phyloP scores from a whole-genome alignment of 1,140 invertebrate species.

The Nymphalis io region DNA sequence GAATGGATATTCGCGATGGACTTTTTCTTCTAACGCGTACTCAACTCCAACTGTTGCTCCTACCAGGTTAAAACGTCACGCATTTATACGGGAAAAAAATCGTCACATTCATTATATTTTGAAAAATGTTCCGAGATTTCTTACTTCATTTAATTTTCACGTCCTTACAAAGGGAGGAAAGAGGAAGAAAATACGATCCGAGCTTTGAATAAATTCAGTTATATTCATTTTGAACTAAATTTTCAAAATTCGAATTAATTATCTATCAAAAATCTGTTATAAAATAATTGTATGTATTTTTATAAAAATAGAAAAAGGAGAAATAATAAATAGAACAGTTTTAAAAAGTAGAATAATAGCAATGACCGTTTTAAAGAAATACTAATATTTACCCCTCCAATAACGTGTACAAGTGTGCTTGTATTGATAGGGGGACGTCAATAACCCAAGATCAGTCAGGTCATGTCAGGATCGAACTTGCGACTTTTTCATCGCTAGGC shows the following conservation, averaged over 20 bases:
- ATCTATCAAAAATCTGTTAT: no score
- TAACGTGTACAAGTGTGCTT: no score
- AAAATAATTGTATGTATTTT: no score
- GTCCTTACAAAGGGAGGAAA: not conserved
- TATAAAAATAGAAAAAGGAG: no score
- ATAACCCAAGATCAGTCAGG: no score
- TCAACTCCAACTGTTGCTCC: conserved; percentile 58
- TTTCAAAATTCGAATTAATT: not conserved
- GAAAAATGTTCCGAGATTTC: conserved; percentile 18
- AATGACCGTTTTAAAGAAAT: no score
- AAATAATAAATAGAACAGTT: no score
- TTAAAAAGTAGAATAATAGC: no score
- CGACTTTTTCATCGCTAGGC: no score
- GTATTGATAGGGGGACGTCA: no score
- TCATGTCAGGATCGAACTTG: no score
- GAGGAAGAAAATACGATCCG: not conserved
- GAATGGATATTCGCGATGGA: not conserved
- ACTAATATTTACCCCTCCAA: no score
- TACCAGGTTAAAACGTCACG: conserved; percentile 56
- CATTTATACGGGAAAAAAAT: conserved; percentile 66
- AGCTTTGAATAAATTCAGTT: not conserved
- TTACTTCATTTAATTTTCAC: conserved; percentile 15
- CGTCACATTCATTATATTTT: conserved; percentile 55
- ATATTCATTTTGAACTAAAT: not conserved
- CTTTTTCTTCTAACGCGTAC: conserved; percentile 40